A percentile compares a stretch with the other conserved stretches of the same genome.
Conservation (phyloP, 37 sponge, comb jelly and placozoan genomes). For the Lycopodina hypogea region DNA sequence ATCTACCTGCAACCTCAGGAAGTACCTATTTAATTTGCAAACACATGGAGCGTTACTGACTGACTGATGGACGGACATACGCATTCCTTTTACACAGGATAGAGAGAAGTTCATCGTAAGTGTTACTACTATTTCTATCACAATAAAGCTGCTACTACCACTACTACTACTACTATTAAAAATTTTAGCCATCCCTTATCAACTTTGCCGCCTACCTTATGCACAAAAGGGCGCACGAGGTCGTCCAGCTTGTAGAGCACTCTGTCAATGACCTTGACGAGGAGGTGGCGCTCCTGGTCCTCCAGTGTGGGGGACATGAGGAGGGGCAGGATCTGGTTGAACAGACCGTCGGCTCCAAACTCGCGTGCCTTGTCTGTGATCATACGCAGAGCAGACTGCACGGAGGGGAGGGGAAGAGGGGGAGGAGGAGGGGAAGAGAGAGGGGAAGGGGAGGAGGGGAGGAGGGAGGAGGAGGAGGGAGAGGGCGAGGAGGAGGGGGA, state of each 20-base stretch:
- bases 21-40: too few relatives aligned
- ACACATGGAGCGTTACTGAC: too few relatives aligned
- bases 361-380: constrained; percentile 98
- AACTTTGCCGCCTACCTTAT: constrained; percentile 69
- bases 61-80: too few relatives aligned
- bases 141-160: too few relatives aligned
- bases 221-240: constrained; percentile 96
- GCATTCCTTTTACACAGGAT: too few relatives aligned
- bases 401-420: background rate
- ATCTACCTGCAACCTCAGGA: too few relatives aligned
- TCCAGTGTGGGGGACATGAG: constrained; percentile 96
- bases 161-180: too few relatives aligned
- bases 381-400: constrained; percentile 85
- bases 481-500: constrained; percentile 14
- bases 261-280: constrained; percentile 97
- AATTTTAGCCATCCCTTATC: background rate
- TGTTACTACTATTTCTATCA: too few relatives aligned
- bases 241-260: constrained; percentile 98
- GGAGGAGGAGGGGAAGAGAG: too few relatives aligned
- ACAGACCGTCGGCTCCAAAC: constrained; percentile 95
- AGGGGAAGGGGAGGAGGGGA: too few relatives aligned
- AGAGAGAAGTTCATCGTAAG: too few relatives aligned
- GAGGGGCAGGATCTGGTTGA: constrained; percentile 98
- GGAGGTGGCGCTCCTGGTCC: constrained; percentile 95
- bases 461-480: too few relatives aligned